A percentile compares a stretch with the other conserved stretches of the same genome.
phyloP scores from a whole-genome alignment of 2,888 invertebrate species.

The Erebia palarica region DNA sequence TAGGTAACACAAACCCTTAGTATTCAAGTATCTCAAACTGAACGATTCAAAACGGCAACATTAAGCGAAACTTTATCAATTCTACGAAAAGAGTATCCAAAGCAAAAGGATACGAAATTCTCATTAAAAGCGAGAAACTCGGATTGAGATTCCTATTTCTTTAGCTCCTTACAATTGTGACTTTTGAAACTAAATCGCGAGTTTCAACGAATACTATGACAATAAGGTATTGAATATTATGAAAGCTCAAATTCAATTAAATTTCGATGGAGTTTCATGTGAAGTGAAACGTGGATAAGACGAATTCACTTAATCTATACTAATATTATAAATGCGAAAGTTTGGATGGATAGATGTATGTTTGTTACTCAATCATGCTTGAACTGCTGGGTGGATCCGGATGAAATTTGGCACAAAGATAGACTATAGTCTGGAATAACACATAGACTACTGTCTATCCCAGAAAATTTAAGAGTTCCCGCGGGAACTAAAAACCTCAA shows the following conservation, averaged over 20 bases:
- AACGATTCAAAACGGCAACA: constrained; percentile 24
- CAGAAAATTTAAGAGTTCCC: too few species aligned
- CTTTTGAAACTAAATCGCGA: constrained; percentile 76
- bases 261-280: constrained; percentile 40
- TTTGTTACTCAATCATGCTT: too few species aligned
- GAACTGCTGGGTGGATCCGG: too few species aligned
- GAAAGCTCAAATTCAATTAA: constrained; percentile 54
- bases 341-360: too few species aligned
- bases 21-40: constrained; percentile 1
- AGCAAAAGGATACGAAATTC: constrained; percentile 76
- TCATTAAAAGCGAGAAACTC: constrained; percentile 71
- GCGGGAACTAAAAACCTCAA: too few species aligned
- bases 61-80: constrained; percentile 56
- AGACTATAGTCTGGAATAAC: too few species aligned
- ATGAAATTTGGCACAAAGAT: too few species aligned
- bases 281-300: constrained; percentile 25
- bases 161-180: constrained; percentile 56
- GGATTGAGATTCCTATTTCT: constrained; percentile 55
- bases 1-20: background rate
- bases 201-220: constrained; percentile 71
- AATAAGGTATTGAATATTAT: constrained; percentile 65
- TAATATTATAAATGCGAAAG: too few species aligned
- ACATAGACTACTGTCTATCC: too few species aligned
- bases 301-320: background rate
- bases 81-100: constrained; percentile 65